Base-by-base conservation (phyloP, 2,888 invertebrate species). In the Lepidocyrtoides sp. region DNA sequence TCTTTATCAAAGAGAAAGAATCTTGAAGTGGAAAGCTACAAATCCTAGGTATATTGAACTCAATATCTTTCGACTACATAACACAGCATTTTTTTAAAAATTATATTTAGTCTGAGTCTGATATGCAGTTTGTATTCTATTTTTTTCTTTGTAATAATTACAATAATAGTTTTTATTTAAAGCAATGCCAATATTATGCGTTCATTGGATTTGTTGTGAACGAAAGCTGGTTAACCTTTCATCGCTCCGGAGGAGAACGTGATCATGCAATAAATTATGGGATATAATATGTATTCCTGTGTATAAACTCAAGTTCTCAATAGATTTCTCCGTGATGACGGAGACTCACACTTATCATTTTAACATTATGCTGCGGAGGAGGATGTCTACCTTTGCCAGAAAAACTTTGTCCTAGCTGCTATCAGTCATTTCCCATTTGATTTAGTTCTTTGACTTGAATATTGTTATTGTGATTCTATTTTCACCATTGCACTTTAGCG, bases 241-340 rank as follows among this genome's bases (percentile, higher is more conserved):
- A 60, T 54, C 88, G 79, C 69, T 69, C 5, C 57, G 44, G 36
- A 23, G 41, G 26, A 82, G 57, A 82, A 82, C 89, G 89, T 89
- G 89, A 89, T 77, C 57, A 72, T n/a, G 89, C 82, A 82, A 89
- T 36, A 41, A 72, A 82, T 72, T 69, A 72, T 51, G 57, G 60
- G 89, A 89, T 88, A 51, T 77, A 17, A 36, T 36, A n/a, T 63
- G 4, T 14, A 26, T 12, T 0, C 14, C 20, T 36, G 32, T 26
- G 32, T 69, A 3, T 7, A 20, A 5, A 2, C 8, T 12, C 10
- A 23, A 60, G 10, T 60, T 57, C 23, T 60, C 60, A 26, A 23
- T 69, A 69, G 36, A 57, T 72, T 41, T n/a, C 32, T 81, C 3
- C n/a, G n/a, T 44, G 60, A 29, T 72, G n/a, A n/a, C n/a, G n/a